Evolutionary conservation across 1,140 invertebrate genomes (phyloP).

Genomic region (Goniozus legneri): DNA sequence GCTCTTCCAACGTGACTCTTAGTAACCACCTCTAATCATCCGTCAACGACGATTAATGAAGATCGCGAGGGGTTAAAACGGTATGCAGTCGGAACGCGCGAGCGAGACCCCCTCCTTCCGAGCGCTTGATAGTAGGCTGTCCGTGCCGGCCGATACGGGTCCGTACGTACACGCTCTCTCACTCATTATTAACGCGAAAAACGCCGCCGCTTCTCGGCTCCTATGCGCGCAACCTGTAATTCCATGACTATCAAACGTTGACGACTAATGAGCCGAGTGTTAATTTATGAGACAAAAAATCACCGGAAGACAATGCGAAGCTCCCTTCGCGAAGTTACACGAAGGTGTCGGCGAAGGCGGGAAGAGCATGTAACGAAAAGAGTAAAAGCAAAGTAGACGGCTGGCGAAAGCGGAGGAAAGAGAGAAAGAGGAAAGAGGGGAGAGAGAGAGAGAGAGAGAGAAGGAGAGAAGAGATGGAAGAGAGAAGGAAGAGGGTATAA

Average conservation of each 20-base stretch:
- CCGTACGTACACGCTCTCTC: too few species aligned
- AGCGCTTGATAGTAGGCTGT: too few species aligned
- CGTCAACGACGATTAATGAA: too few species aligned
- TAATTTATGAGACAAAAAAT: conserved; percentile 36
- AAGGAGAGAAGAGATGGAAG: conserved; percentile 1
- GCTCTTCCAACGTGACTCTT: too few species aligned
- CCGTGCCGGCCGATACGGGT: too few species aligned
- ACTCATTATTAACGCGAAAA: background rate
- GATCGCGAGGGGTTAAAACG: too few species aligned
- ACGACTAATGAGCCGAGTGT: conserved; percentile 32
- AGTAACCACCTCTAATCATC: too few species aligned
- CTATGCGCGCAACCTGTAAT: conserved; percentile 17
- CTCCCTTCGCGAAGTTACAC: conserved; percentile 11
- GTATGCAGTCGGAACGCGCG: too few species aligned
- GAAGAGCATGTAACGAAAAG: conserved; percentile 3
- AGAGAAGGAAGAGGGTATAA: conserved; percentile 10
- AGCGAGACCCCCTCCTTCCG: too few species aligned
- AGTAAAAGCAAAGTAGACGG: background rate
- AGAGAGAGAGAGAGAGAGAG: conserved; percentile 10
- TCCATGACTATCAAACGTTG: conserved; percentile 25
- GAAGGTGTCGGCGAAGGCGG: conserved; percentile 5
- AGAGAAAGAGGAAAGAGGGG: conserved; percentile 8
- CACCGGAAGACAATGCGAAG: conserved; percentile 29
- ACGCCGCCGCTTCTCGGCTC: too few species aligned
- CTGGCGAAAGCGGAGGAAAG: conserved; percentile 1